Percentiles rank a stretch among this genome's conserved stretches.
These are phyloP conservation scores for Anseranas semipalmata DNA, from an alignment of 2,113 vertebrate genomes.

Conservation along the genomic window DNA sequence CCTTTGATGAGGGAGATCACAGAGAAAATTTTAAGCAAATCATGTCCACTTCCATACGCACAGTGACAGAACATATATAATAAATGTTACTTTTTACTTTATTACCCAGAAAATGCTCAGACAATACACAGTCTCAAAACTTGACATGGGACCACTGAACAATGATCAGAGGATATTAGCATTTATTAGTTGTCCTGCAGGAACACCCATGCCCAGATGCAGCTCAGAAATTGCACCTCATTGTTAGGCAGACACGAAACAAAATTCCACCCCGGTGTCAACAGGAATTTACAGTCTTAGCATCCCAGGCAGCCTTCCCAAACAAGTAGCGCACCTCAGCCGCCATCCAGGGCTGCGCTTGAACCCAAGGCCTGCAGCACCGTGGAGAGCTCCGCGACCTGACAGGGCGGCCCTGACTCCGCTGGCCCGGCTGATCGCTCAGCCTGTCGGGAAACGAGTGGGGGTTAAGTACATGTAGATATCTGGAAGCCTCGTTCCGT, in stretches of 20 bases:
- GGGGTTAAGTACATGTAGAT: no score
- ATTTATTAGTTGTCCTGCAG: background rate
- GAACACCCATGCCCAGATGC: background rate
- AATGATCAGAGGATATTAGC: background rate
- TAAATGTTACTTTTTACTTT: background rate
- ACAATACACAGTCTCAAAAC: background rate
- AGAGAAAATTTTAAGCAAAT: background rate
- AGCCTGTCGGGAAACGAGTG: background rate
- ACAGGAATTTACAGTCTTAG: background rate
- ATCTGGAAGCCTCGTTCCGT: accelerated
- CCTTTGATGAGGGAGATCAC: conserved; percentile 30
- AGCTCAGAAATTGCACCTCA: accelerated
- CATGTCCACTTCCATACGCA: background rate
- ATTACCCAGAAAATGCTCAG: background rate
- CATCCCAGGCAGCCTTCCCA: accelerated
- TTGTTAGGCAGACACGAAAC: accelerated
- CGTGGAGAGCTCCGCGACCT: background rate
- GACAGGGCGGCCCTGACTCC: background rate
- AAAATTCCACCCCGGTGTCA: accelerated
- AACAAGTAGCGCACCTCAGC: accelerated
- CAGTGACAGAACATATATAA: background rate
- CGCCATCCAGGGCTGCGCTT: accelerated
- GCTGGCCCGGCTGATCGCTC: no score
- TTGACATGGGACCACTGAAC: background rate
- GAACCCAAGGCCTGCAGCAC: background rate